Base-by-base conservation (phyloP, 2,797 vertebrate species). In the Microchirus variegatus region DNA sequence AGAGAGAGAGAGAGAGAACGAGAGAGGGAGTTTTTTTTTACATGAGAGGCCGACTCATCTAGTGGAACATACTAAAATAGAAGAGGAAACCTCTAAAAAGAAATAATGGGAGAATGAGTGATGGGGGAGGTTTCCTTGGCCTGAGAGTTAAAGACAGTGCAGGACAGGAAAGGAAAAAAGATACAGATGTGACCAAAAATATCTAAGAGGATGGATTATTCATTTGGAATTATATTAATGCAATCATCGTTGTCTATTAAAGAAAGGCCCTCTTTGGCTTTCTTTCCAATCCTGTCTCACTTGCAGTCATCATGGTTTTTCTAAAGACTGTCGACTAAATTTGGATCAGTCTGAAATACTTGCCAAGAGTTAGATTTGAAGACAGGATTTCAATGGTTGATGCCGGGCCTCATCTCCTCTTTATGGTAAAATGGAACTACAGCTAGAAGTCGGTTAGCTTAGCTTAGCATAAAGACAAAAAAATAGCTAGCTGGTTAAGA, bases 41-140 rank as follows among this genome's bases (percentile, higher is more conserved):
- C 63, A 78, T 42, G 47, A 70, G 72, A 73, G 77, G 77, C 70
- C 22, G 80, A 84, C 78, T 82, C 64, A 67, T 82, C 69, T 60
- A 63, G 73, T 51, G 67, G 81, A 90, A 86, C 87, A 89, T 82
- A 87, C 90, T 92, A 92, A 92, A 92, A 89, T 90, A 90, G 90
- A 89, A 89, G 84, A 81, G 64, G 80, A 81, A 85, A 64, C 60
- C 58, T 80, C 71, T 53, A 57, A 49, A 61, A 63, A 67, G 44
- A 72, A 68, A 62, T 54, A 61, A 82, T 73, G 79, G 60, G 73
- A 78, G 77, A 66, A 53, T 45, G 45, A 71, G 66, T 46, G 73
- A 71, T 67, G 53, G 62, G 14, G 51, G 76, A 59, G 16, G 35
- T 46, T 63, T 80, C 59, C 63, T 37, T 53, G 15, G 17, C 50